phyloP scores from a whole-genome alignment of 2,888 invertebrate species.

The Lasioglossum morio region DNA sequence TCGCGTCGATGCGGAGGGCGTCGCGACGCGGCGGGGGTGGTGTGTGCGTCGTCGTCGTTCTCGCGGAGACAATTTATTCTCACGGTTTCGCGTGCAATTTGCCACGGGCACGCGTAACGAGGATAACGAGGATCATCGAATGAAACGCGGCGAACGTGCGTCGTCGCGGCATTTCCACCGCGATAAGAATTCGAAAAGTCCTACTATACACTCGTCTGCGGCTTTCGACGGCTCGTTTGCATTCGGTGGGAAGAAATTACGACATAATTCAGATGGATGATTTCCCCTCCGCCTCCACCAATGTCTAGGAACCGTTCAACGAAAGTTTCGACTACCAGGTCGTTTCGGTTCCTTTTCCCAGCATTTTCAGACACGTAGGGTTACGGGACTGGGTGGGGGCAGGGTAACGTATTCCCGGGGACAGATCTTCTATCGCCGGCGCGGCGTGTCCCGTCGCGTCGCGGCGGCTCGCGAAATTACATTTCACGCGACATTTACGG shows the following conservation, averaged over 20 bases:
- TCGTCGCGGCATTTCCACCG: conserved; percentile 30
- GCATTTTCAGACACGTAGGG: conserved; percentile 35
- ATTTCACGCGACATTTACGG: conserved; percentile 68
- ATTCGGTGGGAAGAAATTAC: conserved; percentile 25
- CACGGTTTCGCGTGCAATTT: conserved; percentile 72
- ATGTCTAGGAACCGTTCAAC: too few relatives aligned
- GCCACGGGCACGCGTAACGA: conserved; percentile 66
- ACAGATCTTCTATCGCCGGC: conserved; percentile 39
- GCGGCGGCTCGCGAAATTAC: conserved; percentile 59
- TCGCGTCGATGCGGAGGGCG: conserved; percentile 27
- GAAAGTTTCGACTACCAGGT: too few relatives aligned
- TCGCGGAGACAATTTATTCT: conserved; percentile 74
- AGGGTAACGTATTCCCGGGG: conserved; percentile 58
- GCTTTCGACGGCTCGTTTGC: conserved; percentile 26
- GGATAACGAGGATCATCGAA: conserved; percentile 75
- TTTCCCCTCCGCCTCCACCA: neutral
- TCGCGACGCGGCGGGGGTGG: neutral
- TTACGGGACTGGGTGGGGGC: neutral
- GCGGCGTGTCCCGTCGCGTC: conserved; percentile 42
- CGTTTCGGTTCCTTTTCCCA: too few relatives aligned
- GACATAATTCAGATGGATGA: conserved; percentile 48
- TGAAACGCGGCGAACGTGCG: conserved; percentile 59
- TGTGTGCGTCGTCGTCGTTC: conserved; percentile 13
- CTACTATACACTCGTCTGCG: neutral
- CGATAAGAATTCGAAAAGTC: conserved; percentile 53